Evolutionary conservation across 2,113 vertebrate genomes (phyloP).

Genomic region (Gobius niger): DNA sequence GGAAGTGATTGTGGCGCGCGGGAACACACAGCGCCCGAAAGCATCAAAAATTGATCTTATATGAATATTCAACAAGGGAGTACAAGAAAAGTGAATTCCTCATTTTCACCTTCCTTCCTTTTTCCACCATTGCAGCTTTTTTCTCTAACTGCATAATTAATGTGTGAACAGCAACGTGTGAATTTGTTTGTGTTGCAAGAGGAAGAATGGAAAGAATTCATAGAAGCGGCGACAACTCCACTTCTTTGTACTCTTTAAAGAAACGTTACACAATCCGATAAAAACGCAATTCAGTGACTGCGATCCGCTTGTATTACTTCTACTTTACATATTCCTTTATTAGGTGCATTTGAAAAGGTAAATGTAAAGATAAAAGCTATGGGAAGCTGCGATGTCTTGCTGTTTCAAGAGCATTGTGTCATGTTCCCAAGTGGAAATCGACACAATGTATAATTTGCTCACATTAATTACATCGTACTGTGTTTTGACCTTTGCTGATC

Average conservation of each 20-base stretch:
- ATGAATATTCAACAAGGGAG: constrained; percentile 82
- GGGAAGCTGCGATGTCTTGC: no score
- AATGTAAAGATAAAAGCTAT: no score
- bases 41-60: constrained; percentile 77
- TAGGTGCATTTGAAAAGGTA: background rate
- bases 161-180: constrained; percentile 75
- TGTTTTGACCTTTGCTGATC: no score
- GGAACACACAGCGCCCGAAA: constrained; percentile 77
- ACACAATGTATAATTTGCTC: no score
- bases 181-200: constrained; percentile 79
- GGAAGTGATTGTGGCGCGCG: constrained; percentile 67
- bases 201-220: constrained; percentile 63
- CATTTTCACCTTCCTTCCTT: constrained; percentile 81
- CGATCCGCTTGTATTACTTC: background rate
- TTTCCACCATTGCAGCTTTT: constrained; percentile 76
- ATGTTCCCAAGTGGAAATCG: no score
- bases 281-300: constrained; percentile 12
- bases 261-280: constrained; percentile 29
- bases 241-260: constrained; percentile 48
- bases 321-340: background rate
- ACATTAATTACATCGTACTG: no score
- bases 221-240: constrained; percentile 40
- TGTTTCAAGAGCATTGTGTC: no score
- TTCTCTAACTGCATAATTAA: constrained; percentile 83
- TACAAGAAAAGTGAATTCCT: constrained; percentile 70